Conservation (phyloP, 2,113 vertebrate genomes). For the Orthonyx spaldingii region DNA sequence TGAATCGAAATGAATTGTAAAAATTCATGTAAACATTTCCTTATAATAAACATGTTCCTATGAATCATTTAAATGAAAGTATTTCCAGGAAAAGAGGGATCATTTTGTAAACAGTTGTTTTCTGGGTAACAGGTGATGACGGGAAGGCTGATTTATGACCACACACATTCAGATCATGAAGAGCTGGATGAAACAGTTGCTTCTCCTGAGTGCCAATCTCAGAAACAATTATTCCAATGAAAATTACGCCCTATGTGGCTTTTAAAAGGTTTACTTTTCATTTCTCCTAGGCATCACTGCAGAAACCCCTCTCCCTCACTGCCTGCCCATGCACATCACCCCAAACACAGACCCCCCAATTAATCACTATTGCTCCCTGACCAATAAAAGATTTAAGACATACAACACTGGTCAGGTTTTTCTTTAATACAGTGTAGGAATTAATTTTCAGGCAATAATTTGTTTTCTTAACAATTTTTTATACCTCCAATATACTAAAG, state of each 20-base stretch:
- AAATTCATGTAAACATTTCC: not conserved
- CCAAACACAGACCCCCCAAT: not conserved
- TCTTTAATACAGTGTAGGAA: not conserved
- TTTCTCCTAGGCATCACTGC: not conserved
- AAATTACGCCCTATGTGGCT: not conserved
- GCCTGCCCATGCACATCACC: not conserved
- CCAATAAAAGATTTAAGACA: not conserved
- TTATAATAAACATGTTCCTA: not conserved
- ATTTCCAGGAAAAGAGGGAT: slow-evolving; percentile 12
- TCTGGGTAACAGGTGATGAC: not conserved
- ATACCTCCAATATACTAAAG: not conserved
- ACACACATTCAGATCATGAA: not conserved
- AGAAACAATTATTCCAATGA: not conserved
- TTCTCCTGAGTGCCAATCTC: not conserved
- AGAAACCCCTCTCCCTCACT: not conserved
- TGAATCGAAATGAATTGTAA: not conserved
- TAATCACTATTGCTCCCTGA: not conserved
- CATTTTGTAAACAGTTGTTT: not conserved
- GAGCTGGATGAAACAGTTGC: not conserved
- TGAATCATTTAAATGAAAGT: slow-evolving; percentile 2
- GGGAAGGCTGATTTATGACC: not conserved
- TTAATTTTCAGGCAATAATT: not conserved
- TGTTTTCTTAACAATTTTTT: not conserved
- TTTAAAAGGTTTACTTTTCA: not conserved
- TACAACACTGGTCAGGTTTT: not conserved